Percentiles rank a stretch among this genome's conserved stretches.
Conservation (phyloP, 2,113 vertebrate species). For the Barnardius zonarius region DNA sequence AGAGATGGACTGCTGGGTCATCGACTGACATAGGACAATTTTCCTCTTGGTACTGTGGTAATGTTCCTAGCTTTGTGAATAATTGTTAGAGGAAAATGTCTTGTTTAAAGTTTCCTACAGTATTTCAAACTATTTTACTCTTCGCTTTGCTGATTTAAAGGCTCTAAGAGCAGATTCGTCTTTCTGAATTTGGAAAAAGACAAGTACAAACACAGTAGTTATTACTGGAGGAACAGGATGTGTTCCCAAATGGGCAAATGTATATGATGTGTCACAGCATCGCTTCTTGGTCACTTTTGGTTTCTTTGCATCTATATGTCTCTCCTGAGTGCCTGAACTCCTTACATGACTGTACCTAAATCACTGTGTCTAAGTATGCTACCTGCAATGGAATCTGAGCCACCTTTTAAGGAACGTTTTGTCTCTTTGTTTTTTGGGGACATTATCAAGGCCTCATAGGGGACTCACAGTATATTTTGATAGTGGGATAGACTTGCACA, state of each 20-base stretch:
- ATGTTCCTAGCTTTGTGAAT: slow-evolving; percentile 57
- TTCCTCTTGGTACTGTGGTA: slow-evolving; percentile 72
- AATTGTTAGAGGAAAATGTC: background rate
- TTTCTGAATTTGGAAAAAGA: background rate
- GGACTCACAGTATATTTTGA: background rate
- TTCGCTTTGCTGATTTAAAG: background rate
- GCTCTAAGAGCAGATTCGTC: background rate
- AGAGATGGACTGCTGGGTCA: slow-evolving; percentile 74
- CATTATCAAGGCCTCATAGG: background rate
- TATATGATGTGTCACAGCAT: no score
- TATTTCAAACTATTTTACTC: background rate
- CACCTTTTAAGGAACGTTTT: background rate
- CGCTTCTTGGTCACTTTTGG: background rate
- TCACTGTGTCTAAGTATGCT: background rate
- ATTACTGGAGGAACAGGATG: background rate
- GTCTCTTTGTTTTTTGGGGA: background rate
- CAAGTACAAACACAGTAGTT: background rate
- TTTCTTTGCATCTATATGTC: background rate
- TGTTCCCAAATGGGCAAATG: background rate
- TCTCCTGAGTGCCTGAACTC: background rate
- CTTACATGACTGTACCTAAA: background rate
- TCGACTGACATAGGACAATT: slow-evolving; percentile 68
- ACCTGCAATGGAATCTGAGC: background rate
- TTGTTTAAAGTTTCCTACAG: background rate
- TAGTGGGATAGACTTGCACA: background rate